Evolutionary conservation across 2,888 invertebrate genomes (phyloP).

Genomic region (Sphinx pinastri): DNA sequence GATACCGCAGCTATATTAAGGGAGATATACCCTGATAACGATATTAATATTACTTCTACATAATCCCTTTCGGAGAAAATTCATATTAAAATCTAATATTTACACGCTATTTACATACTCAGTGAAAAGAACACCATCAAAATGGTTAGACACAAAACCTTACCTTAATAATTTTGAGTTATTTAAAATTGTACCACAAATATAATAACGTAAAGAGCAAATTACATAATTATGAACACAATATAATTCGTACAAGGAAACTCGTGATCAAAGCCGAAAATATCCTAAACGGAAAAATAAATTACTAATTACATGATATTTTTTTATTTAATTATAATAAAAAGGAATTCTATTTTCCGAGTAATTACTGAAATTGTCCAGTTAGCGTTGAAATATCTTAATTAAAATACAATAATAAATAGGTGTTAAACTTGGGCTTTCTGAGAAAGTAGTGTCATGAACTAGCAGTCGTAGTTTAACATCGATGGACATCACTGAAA

Average conservation of each 20-base stretch:
- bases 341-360: slow-evolving; percentile 6
- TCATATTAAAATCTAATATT: slow-evolving; percentile 62
- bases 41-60: slow-evolving; percentile 66
- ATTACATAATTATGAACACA: neutral
- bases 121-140: slow-evolving; percentile 8
- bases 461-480: too few relatives aligned
- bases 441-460: too few relatives aligned
- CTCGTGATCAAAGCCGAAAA: neutral
- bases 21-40: slow-evolving; percentile 82
- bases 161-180: neutral
- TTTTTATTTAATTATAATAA: neutral
- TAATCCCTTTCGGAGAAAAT: slow-evolving; percentile 44
- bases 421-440: neutral
- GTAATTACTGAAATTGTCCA: neutral
- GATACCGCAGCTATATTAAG: slow-evolving; percentile 52
- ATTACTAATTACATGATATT: slow-evolving; percentile 4
- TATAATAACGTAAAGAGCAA: neutral
- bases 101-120: slow-evolving; percentile 59
- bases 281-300: neutral
- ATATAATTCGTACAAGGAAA: slow-evolving; percentile 13
- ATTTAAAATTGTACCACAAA: neutral
- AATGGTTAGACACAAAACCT: neutral
- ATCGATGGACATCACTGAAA: too few relatives aligned
- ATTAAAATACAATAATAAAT: slow-evolving; percentile 10
- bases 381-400: neutral